Evolutionary conservation across 2,113 vertebrate species (phyloP).

Genomic region (Lichenostomus cassidix): DNA sequence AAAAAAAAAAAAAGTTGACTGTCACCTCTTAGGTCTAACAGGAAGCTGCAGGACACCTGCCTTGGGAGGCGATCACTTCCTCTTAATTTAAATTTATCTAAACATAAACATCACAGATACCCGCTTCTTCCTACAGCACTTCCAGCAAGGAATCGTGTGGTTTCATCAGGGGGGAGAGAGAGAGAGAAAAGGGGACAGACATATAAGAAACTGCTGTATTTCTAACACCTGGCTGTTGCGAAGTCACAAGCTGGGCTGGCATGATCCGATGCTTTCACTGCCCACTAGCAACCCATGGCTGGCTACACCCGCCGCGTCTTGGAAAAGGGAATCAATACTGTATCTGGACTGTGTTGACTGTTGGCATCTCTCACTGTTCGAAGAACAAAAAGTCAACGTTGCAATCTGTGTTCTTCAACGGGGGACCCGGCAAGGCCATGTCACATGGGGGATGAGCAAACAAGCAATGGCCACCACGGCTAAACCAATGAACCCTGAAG

Average conservation of each 20-base stretch:
- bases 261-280: conserved; percentile 64
- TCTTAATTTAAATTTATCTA: conserved; percentile 47
- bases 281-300: conserved; percentile 40
- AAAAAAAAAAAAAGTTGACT: not conserved
- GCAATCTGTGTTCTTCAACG: conserved; percentile 38
- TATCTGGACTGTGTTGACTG: conserved; percentile 36
- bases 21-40: conserved; percentile 46
- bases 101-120: not conserved
- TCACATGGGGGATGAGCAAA: not conserved
- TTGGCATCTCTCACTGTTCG: conserved; percentile 39
- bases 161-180: not conserved
- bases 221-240: not conserved
- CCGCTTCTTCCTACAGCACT: conserved; percentile 48
- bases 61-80: not conserved
- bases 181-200: not conserved
- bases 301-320: conserved; percentile 19
- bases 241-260: conserved; percentile 15
- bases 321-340: conserved; percentile 31
- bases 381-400: conserved; percentile 39
- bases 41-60: conserved; percentile 61
- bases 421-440: conserved; percentile 24
- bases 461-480: not conserved
- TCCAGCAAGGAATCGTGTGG: conserved; percentile 32
- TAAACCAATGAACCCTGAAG: conserved; percentile 53
- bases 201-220: not conserved